phyloP scores from a whole-genome alignment of 2,797 vertebrate genomes.

The Acipenser transmontanus region DNA sequence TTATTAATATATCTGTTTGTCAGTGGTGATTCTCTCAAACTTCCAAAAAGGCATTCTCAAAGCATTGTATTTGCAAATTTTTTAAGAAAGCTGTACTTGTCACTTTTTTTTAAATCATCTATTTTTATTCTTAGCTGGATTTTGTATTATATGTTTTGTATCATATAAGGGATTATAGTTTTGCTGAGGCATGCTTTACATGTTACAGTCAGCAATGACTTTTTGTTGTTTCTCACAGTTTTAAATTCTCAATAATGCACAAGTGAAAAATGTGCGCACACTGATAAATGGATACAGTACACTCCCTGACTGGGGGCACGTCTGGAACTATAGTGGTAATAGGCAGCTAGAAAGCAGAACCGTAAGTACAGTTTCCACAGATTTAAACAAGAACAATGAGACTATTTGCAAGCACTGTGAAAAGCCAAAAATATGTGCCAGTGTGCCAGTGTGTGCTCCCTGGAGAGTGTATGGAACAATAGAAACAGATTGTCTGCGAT shows the following conservation, averaged over 20 bases:
- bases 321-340: neutral
- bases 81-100: slow-evolving; percentile 15
- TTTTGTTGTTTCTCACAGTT: neutral
- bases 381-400: slow-evolving; percentile 22
- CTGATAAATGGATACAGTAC: slow-evolving; percentile 1
- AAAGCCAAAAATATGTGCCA: slow-evolving; percentile 37
- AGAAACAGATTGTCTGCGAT: slow-evolving; percentile 51
- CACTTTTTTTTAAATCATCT: too few species aligned
- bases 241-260: neutral
- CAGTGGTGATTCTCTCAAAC: too few species aligned
- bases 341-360: slow-evolving; percentile 2
- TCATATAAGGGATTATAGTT: too few species aligned
- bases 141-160: too few species aligned
- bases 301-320: slow-evolving; percentile 1
- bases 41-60: too few species aligned
- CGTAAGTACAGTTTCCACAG: slow-evolving; percentile 8
- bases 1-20: too few species aligned
- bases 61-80: neutral
- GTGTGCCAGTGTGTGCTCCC: slow-evolving; percentile 40
- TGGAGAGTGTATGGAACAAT: slow-evolving; percentile 44
- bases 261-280: neutral
- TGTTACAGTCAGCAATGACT: too few species aligned
- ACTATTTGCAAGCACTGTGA: slow-evolving; percentile 19
- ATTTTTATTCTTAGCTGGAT: too few species aligned
- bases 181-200: too few species aligned